A percentile compares a stretch with the other conserved stretches of the same genome.
Conservation (phyloP, 2,797 vertebrate genomes). For the Dendrocincla tyrannina region DNA sequence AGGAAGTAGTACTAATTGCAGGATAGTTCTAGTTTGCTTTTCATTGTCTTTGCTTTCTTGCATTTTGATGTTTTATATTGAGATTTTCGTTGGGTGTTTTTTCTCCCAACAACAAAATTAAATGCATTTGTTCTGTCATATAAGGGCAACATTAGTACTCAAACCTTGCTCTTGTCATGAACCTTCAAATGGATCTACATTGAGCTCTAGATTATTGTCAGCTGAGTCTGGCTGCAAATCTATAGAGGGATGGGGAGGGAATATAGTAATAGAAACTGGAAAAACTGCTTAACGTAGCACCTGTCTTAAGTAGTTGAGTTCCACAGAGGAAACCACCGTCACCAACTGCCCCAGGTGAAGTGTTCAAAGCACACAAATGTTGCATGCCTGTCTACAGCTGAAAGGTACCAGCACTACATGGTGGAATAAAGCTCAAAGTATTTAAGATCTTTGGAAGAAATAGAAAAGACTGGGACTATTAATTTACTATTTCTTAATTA, state of each 20-base stretch:
- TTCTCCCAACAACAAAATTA: not conserved
- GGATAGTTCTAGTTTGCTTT: not conserved
- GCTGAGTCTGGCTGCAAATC: not conserved
- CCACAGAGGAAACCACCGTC: not conserved
- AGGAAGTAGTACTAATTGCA: not conserved
- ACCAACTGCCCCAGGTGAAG: not conserved
- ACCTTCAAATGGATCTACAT: not conserved
- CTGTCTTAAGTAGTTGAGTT: not conserved
- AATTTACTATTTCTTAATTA: not conserved
- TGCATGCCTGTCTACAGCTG: not conserved
- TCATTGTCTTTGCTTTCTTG: not conserved
- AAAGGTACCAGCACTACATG: not conserved
- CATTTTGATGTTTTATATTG: not conserved
- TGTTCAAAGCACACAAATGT: not conserved
- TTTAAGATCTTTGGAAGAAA: not conserved
- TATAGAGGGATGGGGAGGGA: not conserved
- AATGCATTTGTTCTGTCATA: not conserved
- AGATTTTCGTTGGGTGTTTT: not conserved
- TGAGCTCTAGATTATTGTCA: not conserved
- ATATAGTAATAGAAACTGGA: not conserved
- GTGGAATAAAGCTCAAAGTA: not conserved
- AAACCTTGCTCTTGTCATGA: not conserved
- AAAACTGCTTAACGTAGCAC: not conserved
- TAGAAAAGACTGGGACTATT: not conserved
- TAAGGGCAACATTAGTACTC: not conserved